Percentiles rank a stretch among this genome's conserved stretches.
Evolutionary conservation across 2,113 vertebrate genomes (phyloP).

Genomic region (Melozone crissalis): DNA sequence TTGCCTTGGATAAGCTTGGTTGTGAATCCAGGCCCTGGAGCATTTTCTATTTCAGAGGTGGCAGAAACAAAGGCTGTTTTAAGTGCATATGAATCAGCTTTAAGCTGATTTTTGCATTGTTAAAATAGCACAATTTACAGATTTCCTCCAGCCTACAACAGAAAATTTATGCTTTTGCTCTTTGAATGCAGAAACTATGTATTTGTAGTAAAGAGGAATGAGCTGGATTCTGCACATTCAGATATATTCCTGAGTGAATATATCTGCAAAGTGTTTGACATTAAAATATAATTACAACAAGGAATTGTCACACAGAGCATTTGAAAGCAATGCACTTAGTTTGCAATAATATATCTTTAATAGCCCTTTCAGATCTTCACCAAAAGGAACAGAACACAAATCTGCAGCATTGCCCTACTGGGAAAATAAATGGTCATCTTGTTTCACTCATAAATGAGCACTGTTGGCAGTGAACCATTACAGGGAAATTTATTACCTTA

Average conservation of each 20-base stretch:
- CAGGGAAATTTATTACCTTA: slow-evolving; percentile 38
- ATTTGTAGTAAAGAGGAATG: background rate
- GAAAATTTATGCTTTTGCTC: slow-evolving; percentile 10
- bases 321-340: background rate
- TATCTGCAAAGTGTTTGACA: background rate
- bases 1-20: background rate
- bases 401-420: slow-evolving; percentile 6
- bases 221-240: background rate
- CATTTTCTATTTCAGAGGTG: background rate
- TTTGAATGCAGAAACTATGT: background rate
- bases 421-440: slow-evolving; percentile 61
- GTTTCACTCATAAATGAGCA: slow-evolving; percentile 36
- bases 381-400: slow-evolving; percentile 38
- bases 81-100: slow-evolving; percentile 21
- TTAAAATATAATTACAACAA: slow-evolving; percentile 27
- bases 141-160: background rate
- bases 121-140: slow-evolving; percentile 7
- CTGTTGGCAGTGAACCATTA: slow-evolving; percentile 3
- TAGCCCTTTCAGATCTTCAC: background rate
- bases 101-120: slow-evolving; percentile 23
- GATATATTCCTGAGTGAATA: background rate
- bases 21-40: background rate
- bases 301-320: background rate
- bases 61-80: slow-evolving; percentile 32
- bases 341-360: slow-evolving; percentile 32